phyloP scores from a whole-genome alignment of 64 coral and sea anemone genomes.

The Actinia equina region DNA sequence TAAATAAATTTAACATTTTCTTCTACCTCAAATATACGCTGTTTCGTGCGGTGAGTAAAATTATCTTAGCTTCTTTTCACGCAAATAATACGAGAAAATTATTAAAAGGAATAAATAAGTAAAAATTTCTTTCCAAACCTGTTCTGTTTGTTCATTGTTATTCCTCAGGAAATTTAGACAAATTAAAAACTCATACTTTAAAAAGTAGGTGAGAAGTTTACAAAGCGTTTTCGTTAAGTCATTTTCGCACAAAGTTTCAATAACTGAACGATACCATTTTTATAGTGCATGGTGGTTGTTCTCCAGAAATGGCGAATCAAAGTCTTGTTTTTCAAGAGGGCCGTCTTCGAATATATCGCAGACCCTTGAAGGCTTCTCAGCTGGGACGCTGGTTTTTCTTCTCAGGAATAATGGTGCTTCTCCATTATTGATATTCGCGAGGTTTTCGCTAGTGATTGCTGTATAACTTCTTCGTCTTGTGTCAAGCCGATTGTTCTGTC shows the following conservation, averaged over 20 bases:
- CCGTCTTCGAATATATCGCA: not conserved
- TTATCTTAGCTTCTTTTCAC: too few species aligned
- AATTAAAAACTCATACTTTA: too few species aligned
- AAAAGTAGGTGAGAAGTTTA: too few species aligned
- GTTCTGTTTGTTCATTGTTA: too few species aligned
- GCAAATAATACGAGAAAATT: too few species aligned
- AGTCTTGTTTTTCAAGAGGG: not conserved
- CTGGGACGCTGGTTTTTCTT: not conserved
- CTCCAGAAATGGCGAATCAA: constrained; percentile 3
- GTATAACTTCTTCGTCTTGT: not conserved
- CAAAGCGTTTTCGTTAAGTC: too few species aligned
- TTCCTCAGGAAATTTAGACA: too few species aligned
- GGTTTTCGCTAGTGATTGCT: not conserved
- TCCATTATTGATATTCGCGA: not conserved
- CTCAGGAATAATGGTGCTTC: not conserved
- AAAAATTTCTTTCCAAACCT: too few species aligned
- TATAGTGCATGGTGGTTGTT: not conserved
- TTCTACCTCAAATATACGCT: too few species aligned
- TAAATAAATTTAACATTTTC: too few species aligned
- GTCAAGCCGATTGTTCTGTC: not conserved
- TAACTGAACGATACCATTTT: not conserved
- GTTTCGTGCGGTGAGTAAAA: too few species aligned
- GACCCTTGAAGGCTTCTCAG: not conserved
- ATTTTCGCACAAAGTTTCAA: not conserved
- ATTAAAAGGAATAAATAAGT: too few species aligned